A percentile compares a stretch with the other conserved stretches of the same genome.
These are phyloP conservation scores for Molorchus minor DNA, from an alignment of 2,888 invertebrate genomes.

Conservation along the genomic window DNA sequence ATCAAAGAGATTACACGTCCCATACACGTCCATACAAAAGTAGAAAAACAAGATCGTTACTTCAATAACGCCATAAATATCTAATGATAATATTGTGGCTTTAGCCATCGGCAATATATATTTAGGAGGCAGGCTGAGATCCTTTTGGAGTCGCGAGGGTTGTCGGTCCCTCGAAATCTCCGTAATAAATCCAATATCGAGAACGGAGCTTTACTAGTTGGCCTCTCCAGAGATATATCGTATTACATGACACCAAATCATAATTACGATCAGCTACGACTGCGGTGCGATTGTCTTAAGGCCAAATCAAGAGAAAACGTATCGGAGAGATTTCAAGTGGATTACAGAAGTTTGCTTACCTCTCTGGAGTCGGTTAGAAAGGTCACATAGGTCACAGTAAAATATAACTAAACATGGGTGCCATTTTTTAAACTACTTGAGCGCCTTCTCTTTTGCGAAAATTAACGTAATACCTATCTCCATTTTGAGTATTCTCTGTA, in stretches of 20 bases:
- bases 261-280: slow-evolving; percentile 50
- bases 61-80: slow-evolving; percentile 32
- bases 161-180: slow-evolving; percentile 28
- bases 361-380: slow-evolving; percentile 21
- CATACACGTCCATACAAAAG: slow-evolving; percentile 5
- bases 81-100: slow-evolving; percentile 30
- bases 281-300: slow-evolving; percentile 29
- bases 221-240: slow-evolving; percentile 49
- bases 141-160: slow-evolving; percentile 9
- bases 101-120: slow-evolving; percentile 35
- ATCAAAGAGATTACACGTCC: slow-evolving; percentile 14
- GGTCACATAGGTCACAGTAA: too few relatives aligned
- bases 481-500: not conserved
- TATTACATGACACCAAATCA: slow-evolving; percentile 57
- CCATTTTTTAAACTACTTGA: not conserved
- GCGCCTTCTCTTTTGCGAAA: not conserved
- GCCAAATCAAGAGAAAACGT: slow-evolving; percentile 46
- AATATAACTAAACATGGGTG: too few relatives aligned
- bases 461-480: not conserved
- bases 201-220: slow-evolving; percentile 51
- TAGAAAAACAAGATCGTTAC: slow-evolving; percentile 16
- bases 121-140: slow-evolving; percentile 24
- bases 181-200: slow-evolving; percentile 55
- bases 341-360: slow-evolving; percentile 32
- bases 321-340: slow-evolving; percentile 50